phyloP scores from a whole-genome alignment of 2,888 invertebrate species.

The Cotesia congregata region DNA sequence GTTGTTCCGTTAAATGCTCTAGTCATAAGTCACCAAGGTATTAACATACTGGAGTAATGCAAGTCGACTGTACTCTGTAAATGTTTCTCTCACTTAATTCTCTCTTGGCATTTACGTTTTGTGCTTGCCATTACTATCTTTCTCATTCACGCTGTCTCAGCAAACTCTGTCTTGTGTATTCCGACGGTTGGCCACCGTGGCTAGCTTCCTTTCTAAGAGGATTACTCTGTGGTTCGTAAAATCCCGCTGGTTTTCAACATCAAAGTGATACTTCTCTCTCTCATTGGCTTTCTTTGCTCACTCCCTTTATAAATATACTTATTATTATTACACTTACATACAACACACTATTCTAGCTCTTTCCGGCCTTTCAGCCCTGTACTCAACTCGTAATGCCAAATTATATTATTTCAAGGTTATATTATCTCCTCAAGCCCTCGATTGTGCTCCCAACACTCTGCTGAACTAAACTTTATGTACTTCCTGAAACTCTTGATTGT shows the following conservation, averaged over 20 bases:
- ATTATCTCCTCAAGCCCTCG: constrained; percentile 1
- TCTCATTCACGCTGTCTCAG: neutral
- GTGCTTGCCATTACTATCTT: neutral
- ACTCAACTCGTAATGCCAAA: constrained; percentile 35
- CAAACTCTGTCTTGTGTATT: constrained; percentile 3
- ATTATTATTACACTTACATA: neutral
- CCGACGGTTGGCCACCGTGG: constrained; percentile 39
- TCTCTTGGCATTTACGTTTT: neutral
- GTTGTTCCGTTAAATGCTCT: neutral
- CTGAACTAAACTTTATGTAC: constrained; percentile 6
- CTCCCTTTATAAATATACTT: neutral
- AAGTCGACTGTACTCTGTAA: neutral
- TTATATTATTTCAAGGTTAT: constrained; percentile 40
- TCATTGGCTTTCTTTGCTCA: neutral
- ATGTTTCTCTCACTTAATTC: constrained; percentile 2
- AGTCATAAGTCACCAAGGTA: constrained; percentile 16
- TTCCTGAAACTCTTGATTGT: constrained; percentile 30
- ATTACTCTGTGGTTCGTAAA: constrained; percentile 61
- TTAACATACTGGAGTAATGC: constrained; percentile 23
- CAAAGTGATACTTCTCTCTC: constrained; percentile 53
- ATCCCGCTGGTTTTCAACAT: constrained; percentile 54
- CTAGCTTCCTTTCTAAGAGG: constrained; percentile 56
- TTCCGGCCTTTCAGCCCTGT: neutral
- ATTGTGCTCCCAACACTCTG: constrained; percentile 13
- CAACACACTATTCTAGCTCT: neutral